Percentiles rank a stretch among this genome's conserved stretches.
These are phyloP conservation scores for Phalacrocorax brasilianus DNA, from an alignment of 2,113 vertebrate genomes.

Conservation along the genomic window DNA sequence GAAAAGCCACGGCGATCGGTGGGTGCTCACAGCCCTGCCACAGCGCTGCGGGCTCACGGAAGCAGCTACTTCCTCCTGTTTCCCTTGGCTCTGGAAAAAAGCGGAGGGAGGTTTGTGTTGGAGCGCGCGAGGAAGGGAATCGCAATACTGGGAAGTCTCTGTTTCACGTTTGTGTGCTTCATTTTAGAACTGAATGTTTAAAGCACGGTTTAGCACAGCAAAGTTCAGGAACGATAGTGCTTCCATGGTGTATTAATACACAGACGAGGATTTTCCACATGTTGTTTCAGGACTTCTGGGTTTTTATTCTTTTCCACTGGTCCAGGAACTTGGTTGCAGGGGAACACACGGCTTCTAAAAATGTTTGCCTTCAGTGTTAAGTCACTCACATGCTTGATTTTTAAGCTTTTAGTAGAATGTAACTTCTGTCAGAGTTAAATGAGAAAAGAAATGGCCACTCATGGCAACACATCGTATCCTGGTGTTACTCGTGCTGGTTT, in stretches of 20 bases:
- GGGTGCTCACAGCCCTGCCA: neutral
- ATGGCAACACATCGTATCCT: accelerated
- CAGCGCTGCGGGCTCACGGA: neutral
- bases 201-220: neutral
- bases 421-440: neutral
- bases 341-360: neutral
- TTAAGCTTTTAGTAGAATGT: neutral
- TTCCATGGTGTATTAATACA: neutral
- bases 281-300: neutral
- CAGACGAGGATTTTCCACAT: neutral
- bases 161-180: neutral
- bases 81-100: neutral
- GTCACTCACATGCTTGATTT: neutral
- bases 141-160: neutral
- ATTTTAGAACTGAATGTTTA: neutral
- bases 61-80: neutral
- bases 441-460: accelerated
- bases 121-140: neutral
- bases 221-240: neutral
- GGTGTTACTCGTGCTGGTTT: neutral
- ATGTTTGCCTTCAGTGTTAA: neutral
- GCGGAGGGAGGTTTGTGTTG: neutral
- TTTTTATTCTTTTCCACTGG: neutral
- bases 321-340: neutral
- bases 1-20: accelerated